Conservation (phyloP, 2,113 vertebrate species). For the Diadophis punctatus region DNA sequence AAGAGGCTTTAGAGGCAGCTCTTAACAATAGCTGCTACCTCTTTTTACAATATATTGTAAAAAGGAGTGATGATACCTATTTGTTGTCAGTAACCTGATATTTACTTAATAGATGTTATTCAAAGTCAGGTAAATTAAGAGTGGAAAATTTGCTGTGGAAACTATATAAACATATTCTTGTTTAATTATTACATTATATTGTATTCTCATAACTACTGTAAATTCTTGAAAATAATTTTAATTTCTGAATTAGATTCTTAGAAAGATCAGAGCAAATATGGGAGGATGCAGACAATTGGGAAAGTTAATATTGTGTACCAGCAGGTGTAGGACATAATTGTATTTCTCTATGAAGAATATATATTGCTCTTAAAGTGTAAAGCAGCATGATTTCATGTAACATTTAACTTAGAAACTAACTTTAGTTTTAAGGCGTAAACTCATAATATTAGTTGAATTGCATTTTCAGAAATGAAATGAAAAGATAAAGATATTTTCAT, state of each 20-base stretch:
- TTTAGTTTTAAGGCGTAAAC: background rate
- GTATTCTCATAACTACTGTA: background rate
- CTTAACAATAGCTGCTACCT: background rate
- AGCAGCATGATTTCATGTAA: background rate
- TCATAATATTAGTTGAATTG: background rate
- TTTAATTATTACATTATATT: background rate
- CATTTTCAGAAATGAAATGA: background rate
- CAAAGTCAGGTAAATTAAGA: background rate
- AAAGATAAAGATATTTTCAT: background rate
- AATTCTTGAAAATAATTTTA: background rate
- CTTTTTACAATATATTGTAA: background rate
- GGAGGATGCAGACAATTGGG: background rate
- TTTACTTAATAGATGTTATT: background rate
- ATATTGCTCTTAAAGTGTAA: background rate
- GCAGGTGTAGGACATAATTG: background rate
- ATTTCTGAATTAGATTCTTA: background rate
- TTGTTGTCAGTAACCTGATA: background rate
- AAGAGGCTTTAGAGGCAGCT: background rate
- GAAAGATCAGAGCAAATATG: background rate
- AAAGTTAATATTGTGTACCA: background rate
- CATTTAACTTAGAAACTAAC: background rate
- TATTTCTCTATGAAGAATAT: background rate
- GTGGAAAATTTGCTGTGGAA: background rate
- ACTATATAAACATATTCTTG: background rate
- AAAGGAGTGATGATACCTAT: background rate